Base-by-base conservation (phyloP, 2,113 vertebrate genomes). In the Phocoena phocoena region DNA sequence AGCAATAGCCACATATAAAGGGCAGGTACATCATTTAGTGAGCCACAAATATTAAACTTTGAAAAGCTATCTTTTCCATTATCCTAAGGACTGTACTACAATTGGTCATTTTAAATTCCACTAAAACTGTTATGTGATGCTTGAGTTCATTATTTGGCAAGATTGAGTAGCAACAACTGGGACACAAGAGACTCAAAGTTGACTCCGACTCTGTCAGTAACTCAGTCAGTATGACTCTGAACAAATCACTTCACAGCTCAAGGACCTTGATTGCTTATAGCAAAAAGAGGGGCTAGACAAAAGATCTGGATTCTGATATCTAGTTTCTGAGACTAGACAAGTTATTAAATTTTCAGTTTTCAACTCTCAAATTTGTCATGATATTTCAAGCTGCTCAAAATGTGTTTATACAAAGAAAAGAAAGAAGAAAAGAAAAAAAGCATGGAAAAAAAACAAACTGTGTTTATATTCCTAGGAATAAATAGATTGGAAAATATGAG, bases 51-150 rank as follows among this genome's bases (percentile, higher is more conserved):
- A 67, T 23, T 74, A 97, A 91, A 9, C 17, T 94, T 74, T 86
- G 36, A 65, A 97, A 71, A 80, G 8, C 1, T 62, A 47, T 44
- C 1, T 62, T 96, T 82, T 50, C 6, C 11, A 82, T 62, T 92
- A 79, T 83, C 20, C 8, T 41, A 53, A 23, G 21, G 11, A 58
- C 2, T 17, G 10, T 84, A 80, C 63, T 83, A 73, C n/a, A 82
- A 90, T 26, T 90, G 62, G 12, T 62, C 97, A 63, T 60, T 83
- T 74, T 58, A 83, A 71, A 93, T 89, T 88, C n/a, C 60, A 55
- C 21, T 89, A 53, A 38, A 96, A 65, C 50, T 58, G 26, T 76
- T 82, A n/a, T 20, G 7, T 71, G 23, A 60, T 92, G 3, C 5
- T 55, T 82, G 4, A 68, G 55, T 70, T 95, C 53, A 87, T 83